Percentiles rank a stretch among this genome's conserved stretches.
Evolutionary conservation across 2,888 invertebrate species (phyloP).

Genomic region (Euplexia lucipara): DNA sequence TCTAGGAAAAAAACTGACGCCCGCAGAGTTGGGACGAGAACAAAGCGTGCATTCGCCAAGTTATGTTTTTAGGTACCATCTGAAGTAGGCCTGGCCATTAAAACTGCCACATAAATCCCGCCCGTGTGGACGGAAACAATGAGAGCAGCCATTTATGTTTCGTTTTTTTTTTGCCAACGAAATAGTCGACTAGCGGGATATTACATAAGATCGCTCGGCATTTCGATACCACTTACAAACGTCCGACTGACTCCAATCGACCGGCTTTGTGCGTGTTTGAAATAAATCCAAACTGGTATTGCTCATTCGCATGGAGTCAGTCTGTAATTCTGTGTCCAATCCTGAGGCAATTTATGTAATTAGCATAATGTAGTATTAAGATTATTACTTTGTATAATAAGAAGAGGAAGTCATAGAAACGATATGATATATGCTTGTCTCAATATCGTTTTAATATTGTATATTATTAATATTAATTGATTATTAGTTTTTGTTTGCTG

Average conservation of each 20-base stretch:
- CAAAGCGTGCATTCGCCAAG: constrained; percentile 82
- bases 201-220: constrained; percentile 77
- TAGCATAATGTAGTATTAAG: constrained; percentile 61
- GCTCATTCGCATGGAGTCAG: constrained; percentile 57
- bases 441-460: constrained; percentile 24
- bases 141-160: constrained; percentile 78
- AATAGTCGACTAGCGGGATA: constrained; percentile 77
- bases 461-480: constrained; percentile 31
- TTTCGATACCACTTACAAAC: constrained; percentile 71
- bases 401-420: constrained; percentile 49
- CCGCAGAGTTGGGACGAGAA: constrained; percentile 81
- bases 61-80: constrained; percentile 79
- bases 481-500: constrained; percentile 16
- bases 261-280: constrained; percentile 65
- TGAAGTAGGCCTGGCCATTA: constrained; percentile 82
- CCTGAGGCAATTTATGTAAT: constrained; percentile 56
- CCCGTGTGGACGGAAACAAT: constrained; percentile 83
- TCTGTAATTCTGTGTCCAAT: constrained; percentile 44
- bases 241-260: constrained; percentile 70
- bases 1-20: constrained; percentile 79
- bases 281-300: constrained; percentile 67
- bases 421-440: constrained; percentile 31
- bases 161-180: constrained; percentile 72
- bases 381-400: constrained; percentile 50
- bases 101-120: constrained; percentile 88